These are phyloP conservation scores for Microplitis mediator DNA, from an alignment of 1,140 invertebrate species.

Conservation along the genomic window DNA sequence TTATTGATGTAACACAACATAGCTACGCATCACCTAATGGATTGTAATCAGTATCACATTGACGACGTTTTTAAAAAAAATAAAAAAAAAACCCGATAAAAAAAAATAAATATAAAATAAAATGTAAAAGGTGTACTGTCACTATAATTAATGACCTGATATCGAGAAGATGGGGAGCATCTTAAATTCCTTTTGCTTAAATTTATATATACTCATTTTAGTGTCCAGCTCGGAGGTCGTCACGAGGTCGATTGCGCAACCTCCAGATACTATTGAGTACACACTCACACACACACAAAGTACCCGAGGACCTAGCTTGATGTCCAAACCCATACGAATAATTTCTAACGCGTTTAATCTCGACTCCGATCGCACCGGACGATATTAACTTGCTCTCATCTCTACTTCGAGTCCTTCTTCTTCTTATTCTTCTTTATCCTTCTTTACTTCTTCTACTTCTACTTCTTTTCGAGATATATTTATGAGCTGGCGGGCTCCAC, in stretches of 20 bases:
- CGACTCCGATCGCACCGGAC: constrained; percentile 20
- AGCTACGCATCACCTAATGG: no score
- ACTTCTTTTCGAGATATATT: constrained; percentile 7
- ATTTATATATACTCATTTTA: not conserved
- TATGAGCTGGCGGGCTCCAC: constrained; percentile 19
- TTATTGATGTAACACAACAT: no score
- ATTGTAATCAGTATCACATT: no score
- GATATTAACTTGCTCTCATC: constrained; percentile 24
- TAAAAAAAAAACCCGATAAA: not conserved
- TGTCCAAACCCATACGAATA: constrained; percentile 18
- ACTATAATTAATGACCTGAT: constrained; percentile 23
- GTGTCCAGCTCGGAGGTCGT: constrained; percentile 17
- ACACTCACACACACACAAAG: no score
- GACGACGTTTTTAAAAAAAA: no score
- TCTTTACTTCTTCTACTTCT: no score
- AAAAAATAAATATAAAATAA: not conserved
- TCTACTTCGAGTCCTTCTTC: constrained; percentile 9
- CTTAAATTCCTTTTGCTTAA: constrained; percentile 20
- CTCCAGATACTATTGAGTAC: not conserved
- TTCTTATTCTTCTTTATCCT: no score
- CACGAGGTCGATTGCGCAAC: constrained; percentile 26
- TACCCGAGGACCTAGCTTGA: not conserved
- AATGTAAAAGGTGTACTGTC: not conserved
- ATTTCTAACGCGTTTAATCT: constrained; percentile 29
- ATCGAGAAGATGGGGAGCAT: constrained; percentile 8